Percentiles rank a stretch among this genome's conserved stretches.
These are phyloP conservation scores for Austrofundulus limnaeus DNA, from an alignment of 2,113 vertebrate species.

Conservation along the genomic window DNA sequence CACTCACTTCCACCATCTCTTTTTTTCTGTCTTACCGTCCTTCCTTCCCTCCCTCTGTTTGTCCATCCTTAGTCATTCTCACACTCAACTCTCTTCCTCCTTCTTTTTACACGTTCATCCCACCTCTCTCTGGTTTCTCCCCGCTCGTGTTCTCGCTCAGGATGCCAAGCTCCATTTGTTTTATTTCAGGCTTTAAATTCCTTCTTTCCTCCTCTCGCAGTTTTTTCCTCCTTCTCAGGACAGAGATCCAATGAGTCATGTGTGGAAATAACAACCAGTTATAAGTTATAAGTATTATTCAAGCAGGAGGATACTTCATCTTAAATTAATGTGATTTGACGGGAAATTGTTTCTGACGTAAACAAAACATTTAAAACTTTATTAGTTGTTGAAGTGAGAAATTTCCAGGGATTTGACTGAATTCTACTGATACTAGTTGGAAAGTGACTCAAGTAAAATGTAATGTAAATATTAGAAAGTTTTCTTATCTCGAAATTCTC, in stretches of 20 bases:
- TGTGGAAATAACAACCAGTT: constrained; percentile 15
- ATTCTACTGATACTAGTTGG: no score
- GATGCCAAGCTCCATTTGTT: constrained; percentile 53
- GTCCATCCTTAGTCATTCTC: constrained; percentile 63
- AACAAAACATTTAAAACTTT: no score
- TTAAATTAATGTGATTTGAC: no score
- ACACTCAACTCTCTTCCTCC: constrained; percentile 54
- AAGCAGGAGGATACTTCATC: no score
- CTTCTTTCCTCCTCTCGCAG: constrained; percentile 10
- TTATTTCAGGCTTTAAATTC: constrained; percentile 53
- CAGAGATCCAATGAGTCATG: constrained; percentile 16
- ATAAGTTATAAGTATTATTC: no score
- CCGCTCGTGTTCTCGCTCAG: constrained; percentile 48
- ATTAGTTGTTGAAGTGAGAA: no score
- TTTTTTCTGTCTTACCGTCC: constrained; percentile 53
- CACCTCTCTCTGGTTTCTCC: constrained; percentile 61
- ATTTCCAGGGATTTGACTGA: no score
- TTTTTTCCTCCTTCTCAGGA: constrained; percentile 20
- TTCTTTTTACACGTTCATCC: constrained; percentile 56
- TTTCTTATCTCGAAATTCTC: no score
- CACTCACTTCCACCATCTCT: constrained; percentile 70
- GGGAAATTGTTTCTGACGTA: no score
- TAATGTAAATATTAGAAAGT: no score
- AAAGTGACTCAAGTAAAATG: no score
- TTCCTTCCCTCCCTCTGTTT: constrained; percentile 66